phyloP scores from a whole-genome alignment of 2,113 vertebrate genomes.

The Cromileptes altivelis region DNA sequence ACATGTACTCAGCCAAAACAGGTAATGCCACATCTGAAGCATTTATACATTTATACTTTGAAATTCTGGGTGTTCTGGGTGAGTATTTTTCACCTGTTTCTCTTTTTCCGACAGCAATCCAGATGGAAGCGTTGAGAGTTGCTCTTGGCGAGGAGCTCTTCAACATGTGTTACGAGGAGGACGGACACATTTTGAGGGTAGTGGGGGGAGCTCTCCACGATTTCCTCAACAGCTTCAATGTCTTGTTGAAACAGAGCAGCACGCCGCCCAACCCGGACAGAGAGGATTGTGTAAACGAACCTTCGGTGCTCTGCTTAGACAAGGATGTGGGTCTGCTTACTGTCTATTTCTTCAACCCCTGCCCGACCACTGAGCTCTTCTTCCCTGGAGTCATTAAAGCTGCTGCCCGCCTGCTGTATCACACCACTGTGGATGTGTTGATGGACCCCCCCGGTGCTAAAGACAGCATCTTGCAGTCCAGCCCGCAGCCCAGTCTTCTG shows the following conservation, averaged over 20 bases:
- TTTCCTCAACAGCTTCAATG: slow-evolving; percentile 98
- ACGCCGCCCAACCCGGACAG: slow-evolving; percentile 72
- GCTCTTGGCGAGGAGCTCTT: slow-evolving; percentile 95
- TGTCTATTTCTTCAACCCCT: slow-evolving; percentile 96
- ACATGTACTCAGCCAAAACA: slow-evolving; percentile 87
- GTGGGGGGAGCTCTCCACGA: slow-evolving; percentile 97
- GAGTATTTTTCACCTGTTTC: not conserved
- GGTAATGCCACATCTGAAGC: slow-evolving; percentile 82
- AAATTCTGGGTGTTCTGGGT: not conserved
- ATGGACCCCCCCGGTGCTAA: slow-evolving; percentile 85
- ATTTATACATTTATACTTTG: not conserved
- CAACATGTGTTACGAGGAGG: slow-evolving; percentile 95
- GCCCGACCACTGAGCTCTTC: slow-evolving; percentile 90
- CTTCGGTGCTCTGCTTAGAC: slow-evolving; percentile 96
- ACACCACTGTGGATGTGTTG: slow-evolving; percentile 91
- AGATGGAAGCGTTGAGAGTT: slow-evolving; percentile 86
- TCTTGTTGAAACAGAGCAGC: slow-evolving; percentile 94
- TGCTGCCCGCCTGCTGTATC: slow-evolving; percentile 90
- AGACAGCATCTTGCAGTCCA: slow-evolving; percentile 89
- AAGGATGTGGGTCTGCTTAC: slow-evolving; percentile 93
- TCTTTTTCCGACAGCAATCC: slow-evolving; percentile 85
- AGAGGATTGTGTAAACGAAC: slow-evolving; percentile 86
- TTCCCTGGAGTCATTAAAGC: slow-evolving; percentile 95
- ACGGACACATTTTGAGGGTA: slow-evolving; percentile 92
- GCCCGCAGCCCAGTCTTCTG: slow-evolving; percentile 91